A percentile compares a stretch with the other conserved stretches of the same genome.
Conservation (phyloP, 2,797 vertebrate genomes). For the Rhabdophis nuchalis region DNA sequence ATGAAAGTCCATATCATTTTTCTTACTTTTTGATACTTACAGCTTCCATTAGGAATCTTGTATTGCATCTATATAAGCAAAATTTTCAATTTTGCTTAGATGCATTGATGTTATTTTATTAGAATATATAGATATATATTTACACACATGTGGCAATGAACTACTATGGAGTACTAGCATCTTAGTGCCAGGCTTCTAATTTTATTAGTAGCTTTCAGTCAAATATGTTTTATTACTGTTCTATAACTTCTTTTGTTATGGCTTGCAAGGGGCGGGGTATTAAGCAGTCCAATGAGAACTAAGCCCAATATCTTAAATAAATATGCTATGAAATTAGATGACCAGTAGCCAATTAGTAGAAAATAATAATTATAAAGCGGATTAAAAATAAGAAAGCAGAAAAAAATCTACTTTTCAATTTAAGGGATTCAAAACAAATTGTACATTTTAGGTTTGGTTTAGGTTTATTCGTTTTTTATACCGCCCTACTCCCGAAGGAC, state of each 20-base stretch:
- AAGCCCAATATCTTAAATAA: background rate
- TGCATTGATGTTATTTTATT: background rate
- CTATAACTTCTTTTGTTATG: background rate
- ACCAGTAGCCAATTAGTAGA: background rate
- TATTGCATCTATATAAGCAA: background rate
- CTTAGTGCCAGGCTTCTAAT: background rate
- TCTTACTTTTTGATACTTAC: background rate
- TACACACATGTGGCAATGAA: background rate
- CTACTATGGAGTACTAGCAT: background rate
- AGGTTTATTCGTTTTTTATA: no score
- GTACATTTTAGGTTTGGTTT: no score
- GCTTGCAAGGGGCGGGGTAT: background rate
- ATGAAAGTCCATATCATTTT: background rate
- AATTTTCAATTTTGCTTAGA: background rate
- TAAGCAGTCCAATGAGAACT: background rate
- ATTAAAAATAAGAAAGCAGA: background rate
- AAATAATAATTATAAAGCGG: background rate
- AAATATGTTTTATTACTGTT: background rate
- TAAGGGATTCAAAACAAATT: background rate
- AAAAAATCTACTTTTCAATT: background rate
- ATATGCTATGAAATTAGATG: background rate
- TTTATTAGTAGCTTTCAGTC: background rate
- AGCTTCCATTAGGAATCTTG: background rate
- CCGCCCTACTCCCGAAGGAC: no score
- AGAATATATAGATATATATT: background rate